Evolutionary conservation across 2,888 invertebrate species (phyloP), one percentile per base, ranked within the genome.

Genomic region (Rhagonycha fulva): DNA sequence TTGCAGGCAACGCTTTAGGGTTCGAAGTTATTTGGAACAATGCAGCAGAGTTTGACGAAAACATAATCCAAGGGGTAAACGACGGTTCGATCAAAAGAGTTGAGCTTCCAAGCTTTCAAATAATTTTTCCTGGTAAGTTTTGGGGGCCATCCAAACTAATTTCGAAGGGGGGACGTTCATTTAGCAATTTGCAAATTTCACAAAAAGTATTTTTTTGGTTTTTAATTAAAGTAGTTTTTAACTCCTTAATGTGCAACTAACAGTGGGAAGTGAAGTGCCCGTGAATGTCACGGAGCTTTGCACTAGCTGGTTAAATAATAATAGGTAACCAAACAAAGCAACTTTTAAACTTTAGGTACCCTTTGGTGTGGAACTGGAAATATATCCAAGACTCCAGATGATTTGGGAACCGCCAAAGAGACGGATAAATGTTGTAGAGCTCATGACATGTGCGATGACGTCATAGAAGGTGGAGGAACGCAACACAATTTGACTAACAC

Each of bases 361-460:
- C 95, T 94, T 87, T 95, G 95, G 94, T 95, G 95, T 83, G 95
- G 95, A 0, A 89, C 92, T 0, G 95, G 95, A 3, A 91, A 91
- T 82, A 85, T 90, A 11, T 93, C 95, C 0, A 86, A 87, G 0
- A 87, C 89, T 80, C 91, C 91, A 82, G 89, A 92, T 32, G 94
- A 95, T 83, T 87, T 94, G 24, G 95, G 95, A 0, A 80, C 85
- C 0, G 89, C 91, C 62, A 83, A 84, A 9, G 90, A 91, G 63
- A 91, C 94, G 0, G 95, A 95, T 83, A 89, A 87, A 70, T 95
- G 95, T 83, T 95, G 95, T 81, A 87, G 94, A 23, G 91, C 91
- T 0, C 95, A 95, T 83, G 95, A 95, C 85, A 88, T 90, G 79
- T 95, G 95, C 80, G 90, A 92, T 0, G 90, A 91, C 75, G 85